A percentile compares a stretch with the other conserved stretches of the same genome.
Evolutionary conservation across 2,888 invertebrate species (phyloP).

Genomic region (Metalampra italica): DNA sequence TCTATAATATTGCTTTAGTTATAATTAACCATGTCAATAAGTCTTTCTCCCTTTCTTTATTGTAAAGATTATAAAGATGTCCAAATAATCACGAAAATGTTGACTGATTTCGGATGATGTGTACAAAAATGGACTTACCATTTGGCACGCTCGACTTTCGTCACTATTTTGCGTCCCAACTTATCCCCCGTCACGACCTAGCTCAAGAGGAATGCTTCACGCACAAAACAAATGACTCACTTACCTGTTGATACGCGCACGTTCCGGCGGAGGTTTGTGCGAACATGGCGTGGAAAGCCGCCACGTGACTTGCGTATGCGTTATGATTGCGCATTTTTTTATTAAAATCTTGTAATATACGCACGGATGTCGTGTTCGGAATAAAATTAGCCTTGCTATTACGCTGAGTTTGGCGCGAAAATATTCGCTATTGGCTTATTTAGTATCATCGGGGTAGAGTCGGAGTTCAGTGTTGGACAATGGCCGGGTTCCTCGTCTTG

Average conservation of each 20-base stretch:
- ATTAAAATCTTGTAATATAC: constrained; percentile 29
- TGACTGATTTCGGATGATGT: constrained; percentile 17
- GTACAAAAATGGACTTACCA: constrained; percentile 27
- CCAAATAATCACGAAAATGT: background rate
- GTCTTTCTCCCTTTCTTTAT: too few relatives aligned
- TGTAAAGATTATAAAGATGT: too few relatives aligned
- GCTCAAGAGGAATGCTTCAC: constrained; percentile 51
- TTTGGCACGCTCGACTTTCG: constrained; percentile 31
- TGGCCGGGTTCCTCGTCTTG: too few relatives aligned
- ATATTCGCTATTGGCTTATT: constrained; percentile 10
- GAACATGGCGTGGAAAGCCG: constrained; percentile 30
- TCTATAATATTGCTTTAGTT: too few relatives aligned
- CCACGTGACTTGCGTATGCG: constrained; percentile 47
- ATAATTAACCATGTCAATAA: too few relatives aligned
- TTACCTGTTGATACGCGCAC: constrained; percentile 65
- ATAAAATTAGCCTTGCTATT: constrained; percentile 28
- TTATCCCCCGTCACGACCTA: constrained; percentile 41
- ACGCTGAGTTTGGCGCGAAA: constrained; percentile 14
- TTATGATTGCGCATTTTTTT: constrained; percentile 48
- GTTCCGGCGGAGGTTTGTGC: constrained; percentile 38
- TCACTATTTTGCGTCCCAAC: constrained; percentile 27
- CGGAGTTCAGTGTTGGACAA: too few relatives aligned
- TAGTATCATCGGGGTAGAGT: background rate
- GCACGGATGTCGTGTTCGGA: constrained; percentile 28
- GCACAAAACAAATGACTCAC: constrained; percentile 62